These are phyloP conservation scores for Pluvialis apricaria DNA, from an alignment of 2,113 vertebrate genomes.

Conservation along the genomic window DNA sequence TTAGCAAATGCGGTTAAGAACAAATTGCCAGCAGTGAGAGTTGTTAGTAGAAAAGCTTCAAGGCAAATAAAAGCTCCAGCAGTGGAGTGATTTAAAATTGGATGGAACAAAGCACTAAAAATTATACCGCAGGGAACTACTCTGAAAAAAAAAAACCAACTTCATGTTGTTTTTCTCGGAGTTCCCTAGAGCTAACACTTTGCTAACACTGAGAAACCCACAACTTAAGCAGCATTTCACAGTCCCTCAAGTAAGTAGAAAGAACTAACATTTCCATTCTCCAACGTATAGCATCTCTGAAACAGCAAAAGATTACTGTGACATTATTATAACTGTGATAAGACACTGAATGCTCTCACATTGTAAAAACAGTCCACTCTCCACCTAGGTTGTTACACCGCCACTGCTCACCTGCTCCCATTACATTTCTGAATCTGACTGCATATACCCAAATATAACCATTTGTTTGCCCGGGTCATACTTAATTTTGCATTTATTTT, in stretches of 20 bases:
- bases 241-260: neutral
- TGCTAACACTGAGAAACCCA: constrained; percentile 7
- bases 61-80: constrained; percentile 34
- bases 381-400: neutral
- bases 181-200: constrained; percentile 20
- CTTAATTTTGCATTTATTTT: neutral
- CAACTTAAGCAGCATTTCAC: neutral
- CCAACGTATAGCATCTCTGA: neutral
- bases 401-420: neutral
- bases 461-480: neutral
- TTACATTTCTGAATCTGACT: neutral
- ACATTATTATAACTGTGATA: neutral
- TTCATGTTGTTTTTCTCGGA: constrained; percentile 35
- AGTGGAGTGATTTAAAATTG: constrained; percentile 38
- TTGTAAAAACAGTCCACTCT: neutral
- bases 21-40: constrained; percentile 49
- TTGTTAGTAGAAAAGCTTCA: constrained; percentile 36
- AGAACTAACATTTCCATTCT: neutral
- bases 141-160: neutral
- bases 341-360: neutral
- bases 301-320: neutral
- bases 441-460: neutral
- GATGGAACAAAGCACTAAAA: constrained; percentile 48
- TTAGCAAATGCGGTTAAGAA: neutral
- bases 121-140: constrained; percentile 11